Conservation (phyloP, 2,113 vertebrate species). For the Ceratotherium simum region DNA sequence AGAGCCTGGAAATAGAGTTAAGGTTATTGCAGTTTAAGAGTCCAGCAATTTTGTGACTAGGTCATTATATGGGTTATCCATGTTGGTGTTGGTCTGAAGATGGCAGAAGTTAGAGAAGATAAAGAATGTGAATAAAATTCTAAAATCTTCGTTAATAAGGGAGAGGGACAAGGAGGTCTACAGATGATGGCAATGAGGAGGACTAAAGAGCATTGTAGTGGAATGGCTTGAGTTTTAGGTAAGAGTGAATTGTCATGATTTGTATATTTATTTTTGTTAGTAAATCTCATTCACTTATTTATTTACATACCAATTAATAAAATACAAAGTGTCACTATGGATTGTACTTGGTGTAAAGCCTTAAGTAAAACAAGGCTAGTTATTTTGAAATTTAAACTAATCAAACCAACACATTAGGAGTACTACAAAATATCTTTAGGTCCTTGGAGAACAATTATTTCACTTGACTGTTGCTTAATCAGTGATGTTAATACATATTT, state of each 20-base stretch:
- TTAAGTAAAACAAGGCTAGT: not conserved
- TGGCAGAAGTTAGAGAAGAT: not conserved
- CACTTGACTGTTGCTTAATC: not conserved
- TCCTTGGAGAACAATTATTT: constrained; percentile 9
- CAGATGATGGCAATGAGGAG: not conserved
- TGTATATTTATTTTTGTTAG: not conserved
- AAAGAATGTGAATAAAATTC: not conserved
- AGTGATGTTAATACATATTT: not conserved
- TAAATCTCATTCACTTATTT: constrained; percentile 23
- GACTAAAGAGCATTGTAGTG: not conserved
- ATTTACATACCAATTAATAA: constrained; percentile 1
- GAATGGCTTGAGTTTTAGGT: not conserved
- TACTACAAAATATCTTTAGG: constrained; percentile 5
- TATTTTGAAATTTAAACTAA: not conserved
- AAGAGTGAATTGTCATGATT: not conserved
- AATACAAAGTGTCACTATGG: not conserved
- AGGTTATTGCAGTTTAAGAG: not conserved
- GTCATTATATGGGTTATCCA: not conserved
- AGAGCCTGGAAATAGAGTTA: not conserved
- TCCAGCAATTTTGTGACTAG: not conserved
- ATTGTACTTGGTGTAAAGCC: not conserved
- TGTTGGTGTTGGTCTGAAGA: not conserved
- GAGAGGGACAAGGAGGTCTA: not conserved
- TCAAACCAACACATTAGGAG: not conserved
- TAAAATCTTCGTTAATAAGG: not conserved